phyloP scores from a whole-genome alignment of 2,888 invertebrate genomes.

The Nemurella pictetii region DNA sequence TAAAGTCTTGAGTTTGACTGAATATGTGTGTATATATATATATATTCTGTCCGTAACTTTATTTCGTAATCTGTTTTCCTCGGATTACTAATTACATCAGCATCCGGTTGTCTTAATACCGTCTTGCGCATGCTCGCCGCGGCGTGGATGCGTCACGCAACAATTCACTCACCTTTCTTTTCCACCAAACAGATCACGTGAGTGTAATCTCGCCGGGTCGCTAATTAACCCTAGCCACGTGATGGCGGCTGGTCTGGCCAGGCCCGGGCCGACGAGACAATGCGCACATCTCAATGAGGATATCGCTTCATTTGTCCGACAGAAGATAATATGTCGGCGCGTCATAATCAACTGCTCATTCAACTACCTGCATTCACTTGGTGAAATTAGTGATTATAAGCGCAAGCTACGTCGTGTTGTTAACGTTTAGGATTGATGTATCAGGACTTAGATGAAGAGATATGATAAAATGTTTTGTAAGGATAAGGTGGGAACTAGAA shows the following conservation, averaged over 20 bases:
- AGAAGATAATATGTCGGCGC: neutral
- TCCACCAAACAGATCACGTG: constrained; percentile 7
- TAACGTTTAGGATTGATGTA: neutral
- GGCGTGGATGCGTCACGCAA: constrained; percentile 4
- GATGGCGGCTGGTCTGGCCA: neutral
- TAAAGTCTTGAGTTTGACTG: constrained; percentile 10
- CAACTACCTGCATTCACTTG: neutral
- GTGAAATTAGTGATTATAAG: neutral
- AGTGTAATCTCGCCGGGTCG: neutral
- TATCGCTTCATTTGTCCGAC: constrained; percentile 11
- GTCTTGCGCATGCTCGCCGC: neutral
- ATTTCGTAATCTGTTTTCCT: constrained; percentile 12
- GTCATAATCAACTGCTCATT: neutral
- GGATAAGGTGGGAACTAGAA: neutral
- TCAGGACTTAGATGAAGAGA: neutral
- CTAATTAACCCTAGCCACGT: constrained; percentile 2
- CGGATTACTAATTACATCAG: constrained; percentile 24
- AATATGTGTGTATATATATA: neutral
- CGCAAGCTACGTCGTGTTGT: neutral
- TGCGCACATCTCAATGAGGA: neutral
- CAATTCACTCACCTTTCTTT: constrained; percentile 20
- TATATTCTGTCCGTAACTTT: neutral
- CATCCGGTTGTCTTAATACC: constrained; percentile 20
- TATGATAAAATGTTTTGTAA: neutral
- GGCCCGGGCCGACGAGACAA: neutral